phyloP scores from a whole-genome alignment of 1,140 invertebrate genomes.

The Bombus huntii region DNA sequence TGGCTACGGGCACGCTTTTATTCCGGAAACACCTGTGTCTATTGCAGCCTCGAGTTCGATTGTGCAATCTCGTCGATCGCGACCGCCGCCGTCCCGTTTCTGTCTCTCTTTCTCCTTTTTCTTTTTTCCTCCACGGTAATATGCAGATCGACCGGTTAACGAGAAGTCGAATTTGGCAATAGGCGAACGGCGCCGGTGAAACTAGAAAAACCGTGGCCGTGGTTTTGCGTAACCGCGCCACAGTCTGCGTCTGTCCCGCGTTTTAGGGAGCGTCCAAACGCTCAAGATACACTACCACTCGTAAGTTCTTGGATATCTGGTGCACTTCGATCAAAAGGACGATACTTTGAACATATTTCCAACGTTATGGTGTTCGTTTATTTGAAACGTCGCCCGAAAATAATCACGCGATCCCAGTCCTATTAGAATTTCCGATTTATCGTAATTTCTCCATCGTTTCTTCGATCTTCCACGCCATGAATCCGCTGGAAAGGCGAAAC shows the following conservation, averaged over 20 bases:
- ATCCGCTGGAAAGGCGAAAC: not conserved
- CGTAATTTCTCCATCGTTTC: not conserved
- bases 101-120: not conserved
- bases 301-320: too few species aligned
- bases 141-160: constrained; percentile 57
- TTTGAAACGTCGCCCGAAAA: too few species aligned
- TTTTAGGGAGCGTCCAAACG: constrained; percentile 14
- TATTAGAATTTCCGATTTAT: too few species aligned
- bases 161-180: constrained; percentile 58
- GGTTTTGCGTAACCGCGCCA: not conserved
- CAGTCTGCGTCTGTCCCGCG: constrained; percentile 8
- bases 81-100: constrained; percentile 8
- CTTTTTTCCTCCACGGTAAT: not conserved
- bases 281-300: too few species aligned
- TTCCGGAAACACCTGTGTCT: constrained; percentile 44
- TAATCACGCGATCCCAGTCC: too few species aligned
- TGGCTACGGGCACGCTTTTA: constrained; percentile 27
- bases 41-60: not conserved
- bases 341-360: too few species aligned
- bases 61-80: constrained; percentile 35
- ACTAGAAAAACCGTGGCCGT: constrained; percentile 14
- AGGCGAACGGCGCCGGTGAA: constrained; percentile 6
- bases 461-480: not conserved
- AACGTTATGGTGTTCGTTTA: too few species aligned
- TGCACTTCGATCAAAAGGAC: too few species aligned